Percentiles rank a stretch among this genome's conserved stretches.
These are phyloP conservation scores for Lepus timidus DNA, from an alignment of 2,113 vertebrate genomes.

Conservation along the genomic window DNA sequence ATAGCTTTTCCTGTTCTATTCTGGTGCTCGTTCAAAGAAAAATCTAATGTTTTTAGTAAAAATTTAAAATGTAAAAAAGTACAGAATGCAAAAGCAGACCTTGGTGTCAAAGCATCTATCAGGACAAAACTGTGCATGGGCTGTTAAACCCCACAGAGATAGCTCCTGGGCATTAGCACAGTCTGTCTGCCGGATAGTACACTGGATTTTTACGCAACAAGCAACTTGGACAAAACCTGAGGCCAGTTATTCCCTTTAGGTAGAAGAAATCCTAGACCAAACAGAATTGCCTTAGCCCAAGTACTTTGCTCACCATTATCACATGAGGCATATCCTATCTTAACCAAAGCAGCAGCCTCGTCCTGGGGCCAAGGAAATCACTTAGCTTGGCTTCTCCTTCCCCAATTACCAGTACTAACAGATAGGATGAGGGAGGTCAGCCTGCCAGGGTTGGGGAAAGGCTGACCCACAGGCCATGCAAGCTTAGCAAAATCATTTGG, in stretches of 20 bases:
- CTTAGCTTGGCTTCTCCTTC: background rate
- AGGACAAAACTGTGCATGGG: background rate
- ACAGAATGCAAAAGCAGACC: slow-evolving; percentile 37
- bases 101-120: background rate
- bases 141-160: background rate
- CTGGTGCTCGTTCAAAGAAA: slow-evolving; percentile 35
- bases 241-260: background rate
- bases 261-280: background rate
- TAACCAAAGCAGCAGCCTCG: background rate
- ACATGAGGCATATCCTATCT: background rate
- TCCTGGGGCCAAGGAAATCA: background rate
- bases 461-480: no score
- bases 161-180: background rate
- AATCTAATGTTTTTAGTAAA: slow-evolving; percentile 62
- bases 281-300: fast-evolving
- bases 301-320: background rate
- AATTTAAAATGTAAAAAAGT: slow-evolving; percentile 12
- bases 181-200: background rate
- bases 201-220: background rate
- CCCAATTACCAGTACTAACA: background rate
- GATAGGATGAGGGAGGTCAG: background rate
- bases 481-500: no score
- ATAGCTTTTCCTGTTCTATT: slow-evolving; percentile 49
- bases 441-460: background rate
- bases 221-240: background rate